These are phyloP conservation scores for Hirtodrosophila histrioides DNA, from an alignment of 2,888 invertebrate genomes.

Conservation along the genomic window DNA sequence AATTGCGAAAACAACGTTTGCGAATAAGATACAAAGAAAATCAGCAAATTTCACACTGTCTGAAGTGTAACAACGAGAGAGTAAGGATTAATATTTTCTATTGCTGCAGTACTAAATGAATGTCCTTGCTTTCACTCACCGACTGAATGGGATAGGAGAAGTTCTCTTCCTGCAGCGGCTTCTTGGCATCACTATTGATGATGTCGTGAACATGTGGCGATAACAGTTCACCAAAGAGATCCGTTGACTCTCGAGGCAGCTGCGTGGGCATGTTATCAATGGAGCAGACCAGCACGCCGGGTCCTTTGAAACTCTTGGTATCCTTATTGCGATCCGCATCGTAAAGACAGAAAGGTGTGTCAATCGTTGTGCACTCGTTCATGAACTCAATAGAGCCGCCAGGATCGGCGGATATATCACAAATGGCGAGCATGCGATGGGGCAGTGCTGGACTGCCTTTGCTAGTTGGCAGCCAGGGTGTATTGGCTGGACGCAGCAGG, in stretches of 20 bases:
- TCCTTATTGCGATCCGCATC: conserved; percentile 99
- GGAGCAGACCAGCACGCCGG: conserved; percentile 99
- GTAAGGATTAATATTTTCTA: no score
- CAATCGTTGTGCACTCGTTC: conserved; percentile 99
- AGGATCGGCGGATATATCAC: conserved; percentile 99
- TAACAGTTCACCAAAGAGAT: conserved; percentile 97
- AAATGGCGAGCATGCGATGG: conserved; percentile 96
- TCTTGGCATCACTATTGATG: conserved; percentile 91
- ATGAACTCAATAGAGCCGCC: conserved; percentile 99
- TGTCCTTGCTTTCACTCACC: conserved; percentile 62
- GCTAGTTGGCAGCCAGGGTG: conserved; percentile 96
- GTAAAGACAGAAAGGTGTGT: conserved; percentile 99
- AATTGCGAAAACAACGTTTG: no score
- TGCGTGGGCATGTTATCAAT: conserved; percentile 99
- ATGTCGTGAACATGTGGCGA: conserved; percentile 95
- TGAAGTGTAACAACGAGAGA: no score
- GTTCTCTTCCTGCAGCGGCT: conserved; percentile 90
- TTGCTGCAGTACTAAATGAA: no score
- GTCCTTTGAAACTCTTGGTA: conserved; percentile 97
- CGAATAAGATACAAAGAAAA: no score
- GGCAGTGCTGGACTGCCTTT: conserved; percentile 94
- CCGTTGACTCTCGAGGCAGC: conserved; percentile 97
- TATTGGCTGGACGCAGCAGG: conserved; percentile 93
- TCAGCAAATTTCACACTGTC: no score
- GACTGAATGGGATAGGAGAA: conserved; percentile 85